Conservation (phyloP, 2,888 invertebrate genomes). For the Amphipyra berbera region DNA sequence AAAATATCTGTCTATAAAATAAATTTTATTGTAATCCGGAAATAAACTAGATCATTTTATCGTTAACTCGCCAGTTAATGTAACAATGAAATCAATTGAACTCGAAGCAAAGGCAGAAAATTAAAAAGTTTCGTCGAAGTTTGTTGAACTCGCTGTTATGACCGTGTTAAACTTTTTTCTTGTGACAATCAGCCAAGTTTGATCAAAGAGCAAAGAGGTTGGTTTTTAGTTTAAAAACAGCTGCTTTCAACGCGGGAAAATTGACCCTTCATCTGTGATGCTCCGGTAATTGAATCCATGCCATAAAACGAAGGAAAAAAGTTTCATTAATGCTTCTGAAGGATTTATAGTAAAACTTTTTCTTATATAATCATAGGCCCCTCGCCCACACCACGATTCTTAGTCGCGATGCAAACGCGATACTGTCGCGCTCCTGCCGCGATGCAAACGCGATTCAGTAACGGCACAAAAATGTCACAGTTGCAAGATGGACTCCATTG, state of each 20-base stretch:
- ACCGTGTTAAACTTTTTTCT: constrained; percentile 29
- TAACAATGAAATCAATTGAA: constrained; percentile 40
- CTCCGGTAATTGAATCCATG: constrained; percentile 44
- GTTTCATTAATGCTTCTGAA: constrained; percentile 30
- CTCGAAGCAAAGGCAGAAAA: constrained; percentile 15
- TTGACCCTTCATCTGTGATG: constrained; percentile 46
- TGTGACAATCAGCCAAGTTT: constrained; percentile 22
- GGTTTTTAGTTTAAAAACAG: constrained; percentile 30
- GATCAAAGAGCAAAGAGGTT: constrained; percentile 22
- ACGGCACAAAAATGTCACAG: too few relatives aligned
- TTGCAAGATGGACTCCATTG: too few relatives aligned
- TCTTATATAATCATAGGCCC: too few relatives aligned
- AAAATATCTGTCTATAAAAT: constrained; percentile 18
- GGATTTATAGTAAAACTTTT: constrained; percentile 47
- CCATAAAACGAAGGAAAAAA: constrained; percentile 22
- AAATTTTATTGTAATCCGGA: constrained; percentile 10
- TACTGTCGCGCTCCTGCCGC: too few relatives aligned
- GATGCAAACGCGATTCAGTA: too few relatives aligned
- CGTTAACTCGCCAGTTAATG: constrained; percentile 17
- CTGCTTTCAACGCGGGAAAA: constrained; percentile 30
- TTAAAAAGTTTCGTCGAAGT: constrained; percentile 17
- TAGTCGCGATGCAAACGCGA: too few relatives aligned
- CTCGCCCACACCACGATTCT: too few relatives aligned
- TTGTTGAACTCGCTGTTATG: constrained; percentile 27
- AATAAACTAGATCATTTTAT: constrained; percentile 25